Conservation (phyloP, 53 echinoderm and acorn worm genomes). For the Holothuria leucospilota region DNA sequence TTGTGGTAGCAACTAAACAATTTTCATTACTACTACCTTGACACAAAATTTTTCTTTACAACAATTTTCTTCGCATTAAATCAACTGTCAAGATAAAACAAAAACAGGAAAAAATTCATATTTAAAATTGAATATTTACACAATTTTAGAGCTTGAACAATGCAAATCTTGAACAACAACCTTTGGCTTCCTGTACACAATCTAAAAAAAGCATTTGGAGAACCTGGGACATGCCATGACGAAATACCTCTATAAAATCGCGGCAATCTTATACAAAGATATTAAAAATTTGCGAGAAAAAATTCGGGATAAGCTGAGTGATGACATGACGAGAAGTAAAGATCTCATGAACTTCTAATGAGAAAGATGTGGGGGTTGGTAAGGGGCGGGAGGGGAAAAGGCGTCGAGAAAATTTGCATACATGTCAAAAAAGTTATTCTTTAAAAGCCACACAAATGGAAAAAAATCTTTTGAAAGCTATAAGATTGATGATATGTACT, state of each 20-base stretch:
- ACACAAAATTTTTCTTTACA: conserved; percentile 26
- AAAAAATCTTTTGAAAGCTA: no score
- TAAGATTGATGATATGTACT: no score
- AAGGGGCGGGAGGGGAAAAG: no score
- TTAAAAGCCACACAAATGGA: no score
- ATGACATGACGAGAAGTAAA: no score
- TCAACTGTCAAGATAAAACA: conserved; percentile 16
- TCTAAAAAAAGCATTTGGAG: no score
- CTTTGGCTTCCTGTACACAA: conserved; percentile 13
- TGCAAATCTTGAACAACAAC: not conserved
- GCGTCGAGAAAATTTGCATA: no score
- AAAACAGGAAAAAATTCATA: not conserved
- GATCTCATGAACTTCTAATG: no score
- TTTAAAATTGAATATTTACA: not conserved
- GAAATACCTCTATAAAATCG: conserved; percentile 14
- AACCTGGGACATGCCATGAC: not conserved
- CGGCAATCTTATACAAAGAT: not conserved
- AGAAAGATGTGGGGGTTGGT: no score
- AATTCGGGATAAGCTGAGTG: no score
- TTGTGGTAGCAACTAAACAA: conserved; percentile 36
- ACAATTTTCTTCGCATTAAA: conserved; percentile 3
- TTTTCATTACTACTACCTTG: conserved; percentile 33
- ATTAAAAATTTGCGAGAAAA: no score
- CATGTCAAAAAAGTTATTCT: no score
- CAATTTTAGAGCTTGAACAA: not conserved